Percentiles rank a stretch among this genome's conserved stretches.
phyloP scores from a whole-genome alignment of 53 echinoderm and acorn worm species.

The Hippasteria phrygiana region DNA sequence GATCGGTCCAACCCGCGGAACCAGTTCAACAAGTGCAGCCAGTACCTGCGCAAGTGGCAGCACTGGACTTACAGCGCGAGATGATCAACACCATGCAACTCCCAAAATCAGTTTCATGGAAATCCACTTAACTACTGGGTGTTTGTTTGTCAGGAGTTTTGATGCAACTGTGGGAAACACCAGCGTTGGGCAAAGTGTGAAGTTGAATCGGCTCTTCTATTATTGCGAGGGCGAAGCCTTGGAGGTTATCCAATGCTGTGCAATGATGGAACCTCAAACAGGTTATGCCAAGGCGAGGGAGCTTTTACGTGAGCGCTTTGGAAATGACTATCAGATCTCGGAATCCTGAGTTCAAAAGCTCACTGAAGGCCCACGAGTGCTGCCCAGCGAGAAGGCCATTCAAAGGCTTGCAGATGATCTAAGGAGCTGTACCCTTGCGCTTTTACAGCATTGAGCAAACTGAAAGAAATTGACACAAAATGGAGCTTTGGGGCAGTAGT shows the following conservation, averaged over 20 bases:
- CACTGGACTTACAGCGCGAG: conserved; percentile 7
- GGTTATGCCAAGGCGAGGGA: conserved; percentile 9
- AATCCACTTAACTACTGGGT: conserved; percentile 14
- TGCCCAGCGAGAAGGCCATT: background rate
- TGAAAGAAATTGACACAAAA: conserved; percentile 53
- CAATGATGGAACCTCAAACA: background rate
- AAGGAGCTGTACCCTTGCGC: background rate
- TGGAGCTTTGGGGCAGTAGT: conserved; percentile 30
- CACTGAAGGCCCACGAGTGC: background rate
- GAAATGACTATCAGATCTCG: background rate
- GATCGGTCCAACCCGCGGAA: background rate
- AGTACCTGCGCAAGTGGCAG: background rate
- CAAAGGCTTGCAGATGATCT: background rate
- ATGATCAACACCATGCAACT: conserved; percentile 24
- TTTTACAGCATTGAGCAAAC: conserved; percentile 35
- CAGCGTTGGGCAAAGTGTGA: conserved; percentile 9
- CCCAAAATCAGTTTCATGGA: conserved; percentile 2
- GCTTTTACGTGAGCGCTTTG: conserved; percentile 11
- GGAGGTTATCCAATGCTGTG: conserved; percentile 4
- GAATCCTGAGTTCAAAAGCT: too few species aligned
- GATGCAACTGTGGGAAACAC: conserved; percentile 19
- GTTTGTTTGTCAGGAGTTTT: background rate
- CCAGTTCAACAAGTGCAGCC: background rate
- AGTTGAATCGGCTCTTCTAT: background rate
- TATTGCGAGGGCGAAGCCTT: conserved; percentile 6